These are phyloP conservation scores for Melanostigma gelatinosum DNA, from an alignment of 2,113 vertebrate genomes.

Conservation along the genomic window DNA sequence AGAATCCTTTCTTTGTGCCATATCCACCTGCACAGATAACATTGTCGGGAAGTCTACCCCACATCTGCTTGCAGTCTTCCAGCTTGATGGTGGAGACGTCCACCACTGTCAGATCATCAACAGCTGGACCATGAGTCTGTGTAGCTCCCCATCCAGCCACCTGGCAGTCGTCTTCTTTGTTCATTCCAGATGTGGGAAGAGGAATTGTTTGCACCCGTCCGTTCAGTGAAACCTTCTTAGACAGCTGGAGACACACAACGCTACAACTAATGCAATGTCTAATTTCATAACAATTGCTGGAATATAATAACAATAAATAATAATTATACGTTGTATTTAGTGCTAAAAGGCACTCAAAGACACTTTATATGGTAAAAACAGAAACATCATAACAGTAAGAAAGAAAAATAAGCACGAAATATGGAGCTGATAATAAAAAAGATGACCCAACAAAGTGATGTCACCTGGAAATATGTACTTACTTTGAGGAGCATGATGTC, in stretches of 20 bases:
- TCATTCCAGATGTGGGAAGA: background rate
- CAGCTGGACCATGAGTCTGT: fast-evolving
- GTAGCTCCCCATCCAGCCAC: slow-evolving; percentile 77
- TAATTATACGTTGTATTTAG: too few relatives aligned
- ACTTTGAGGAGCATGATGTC: slow-evolving; percentile 81
- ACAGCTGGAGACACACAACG: slow-evolving; percentile 48
- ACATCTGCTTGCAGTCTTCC: slow-evolving; percentile 39
- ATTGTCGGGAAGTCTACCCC: slow-evolving; percentile 1
- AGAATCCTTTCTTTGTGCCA: slow-evolving; percentile 36
- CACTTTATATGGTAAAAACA: too few relatives aligned
- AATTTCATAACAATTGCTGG: background rate
- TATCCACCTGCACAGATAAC: slow-evolving; percentile 73
- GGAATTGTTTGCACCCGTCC: background rate
- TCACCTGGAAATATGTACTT: background rate
- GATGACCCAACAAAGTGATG: background rate
- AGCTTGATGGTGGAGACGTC: slow-evolving; percentile 42
- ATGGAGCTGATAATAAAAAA: background rate
- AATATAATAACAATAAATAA: too few relatives aligned
- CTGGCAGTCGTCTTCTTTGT: slow-evolving; percentile 30
- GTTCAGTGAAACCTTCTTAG: background rate
- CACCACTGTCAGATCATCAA: slow-evolving; percentile 45
- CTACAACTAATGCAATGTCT: background rate
- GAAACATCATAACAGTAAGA: too few relatives aligned
- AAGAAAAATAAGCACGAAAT: too few relatives aligned
- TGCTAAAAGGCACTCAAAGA: too few relatives aligned